Evolutionary conservation across 1,140 invertebrate genomes (phyloP).

Genomic region (Caenorhabditis inopinata): DNA sequence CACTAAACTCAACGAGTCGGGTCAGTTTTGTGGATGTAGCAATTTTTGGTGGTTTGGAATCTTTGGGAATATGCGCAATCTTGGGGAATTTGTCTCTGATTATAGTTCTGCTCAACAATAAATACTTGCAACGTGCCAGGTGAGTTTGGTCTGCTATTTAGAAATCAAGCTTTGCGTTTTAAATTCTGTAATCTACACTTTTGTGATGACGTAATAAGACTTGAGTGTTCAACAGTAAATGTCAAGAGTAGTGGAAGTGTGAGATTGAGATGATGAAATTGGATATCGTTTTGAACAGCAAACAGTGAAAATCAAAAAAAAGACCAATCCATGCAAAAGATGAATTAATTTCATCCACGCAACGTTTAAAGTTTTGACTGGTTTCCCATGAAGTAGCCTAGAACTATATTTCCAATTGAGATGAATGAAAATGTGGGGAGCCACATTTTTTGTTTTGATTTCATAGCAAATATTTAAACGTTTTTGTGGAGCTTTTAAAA

Average conservation of each 20-base stretch:
- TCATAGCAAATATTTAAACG: no score
- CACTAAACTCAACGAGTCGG: constrained; percentile 13
- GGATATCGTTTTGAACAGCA: constrained; percentile 31
- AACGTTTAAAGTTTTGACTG: no score
- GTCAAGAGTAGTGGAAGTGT: neutral
- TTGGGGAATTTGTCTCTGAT: constrained; percentile 61
- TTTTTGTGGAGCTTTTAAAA: neutral
- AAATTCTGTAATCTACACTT: neutral
- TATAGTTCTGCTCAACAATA: constrained; percentile 59
- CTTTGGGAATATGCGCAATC: constrained; percentile 59
- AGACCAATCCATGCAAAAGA: neutral
- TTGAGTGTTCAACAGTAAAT: constrained; percentile 12
- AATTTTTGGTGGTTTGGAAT: constrained; percentile 60
- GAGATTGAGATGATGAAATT: constrained; percentile 17
- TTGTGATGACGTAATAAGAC: neutral
- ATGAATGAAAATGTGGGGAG: no score
- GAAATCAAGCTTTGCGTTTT: neutral
- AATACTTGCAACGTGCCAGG: constrained; percentile 62
- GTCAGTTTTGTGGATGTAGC: constrained; percentile 45
- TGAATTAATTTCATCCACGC: constrained; percentile 19
- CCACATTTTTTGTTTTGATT: no score
- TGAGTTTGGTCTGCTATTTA: neutral
- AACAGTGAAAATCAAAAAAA: constrained; percentile 9
- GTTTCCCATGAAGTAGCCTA: no score
- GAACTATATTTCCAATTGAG: no score